phyloP scores from a whole-genome alignment of 2,888 invertebrate species.

The Boloria euphrosyne region DNA sequence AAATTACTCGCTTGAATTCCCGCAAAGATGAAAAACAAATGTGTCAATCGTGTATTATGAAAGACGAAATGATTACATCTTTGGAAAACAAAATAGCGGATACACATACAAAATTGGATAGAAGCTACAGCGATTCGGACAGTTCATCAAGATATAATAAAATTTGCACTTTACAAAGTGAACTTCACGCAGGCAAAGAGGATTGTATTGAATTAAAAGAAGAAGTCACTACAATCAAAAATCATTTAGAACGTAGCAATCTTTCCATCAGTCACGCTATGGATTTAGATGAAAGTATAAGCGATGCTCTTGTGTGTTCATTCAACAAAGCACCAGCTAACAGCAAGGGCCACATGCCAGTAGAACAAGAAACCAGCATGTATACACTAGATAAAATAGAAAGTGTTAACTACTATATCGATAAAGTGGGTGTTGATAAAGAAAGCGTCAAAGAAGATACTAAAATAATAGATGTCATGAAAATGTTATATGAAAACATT shows the following conservation, averaged over 20 bases:
- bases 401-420: slow-evolving; percentile 62
- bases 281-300: slow-evolving; percentile 67
- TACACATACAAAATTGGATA: slow-evolving; percentile 56
- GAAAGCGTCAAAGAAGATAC: slow-evolving; percentile 50
- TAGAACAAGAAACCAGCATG: slow-evolving; percentile 51
- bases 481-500: slow-evolving; percentile 60
- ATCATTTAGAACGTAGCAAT: slow-evolving; percentile 64
- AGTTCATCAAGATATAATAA: slow-evolving; percentile 66
- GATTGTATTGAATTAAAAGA: slow-evolving; percentile 72
- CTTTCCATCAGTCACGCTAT: slow-evolving; percentile 55
- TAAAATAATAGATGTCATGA: slow-evolving; percentile 69
- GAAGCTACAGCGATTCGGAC: slow-evolving; percentile 68
- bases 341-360: slow-evolving; percentile 49
- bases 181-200: slow-evolving; percentile 68
- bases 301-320: slow-evolving; percentile 51
- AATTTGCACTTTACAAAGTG: slow-evolving; percentile 69
- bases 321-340: slow-evolving; percentile 42
- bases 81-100: slow-evolving; percentile 45
- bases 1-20: slow-evolving; percentile 40
- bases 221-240: slow-evolving; percentile 71
- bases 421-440: slow-evolving; percentile 57
- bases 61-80: slow-evolving; percentile 50
- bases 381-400: slow-evolving; percentile 63
- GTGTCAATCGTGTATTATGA: slow-evolving; percentile 52
- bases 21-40: slow-evolving; percentile 25